Percentiles rank a stretch among this genome's conserved stretches.
Evolutionary conservation across 2,113 vertebrate species (phyloP).

Genomic region (Rostratula benghalensis): DNA sequence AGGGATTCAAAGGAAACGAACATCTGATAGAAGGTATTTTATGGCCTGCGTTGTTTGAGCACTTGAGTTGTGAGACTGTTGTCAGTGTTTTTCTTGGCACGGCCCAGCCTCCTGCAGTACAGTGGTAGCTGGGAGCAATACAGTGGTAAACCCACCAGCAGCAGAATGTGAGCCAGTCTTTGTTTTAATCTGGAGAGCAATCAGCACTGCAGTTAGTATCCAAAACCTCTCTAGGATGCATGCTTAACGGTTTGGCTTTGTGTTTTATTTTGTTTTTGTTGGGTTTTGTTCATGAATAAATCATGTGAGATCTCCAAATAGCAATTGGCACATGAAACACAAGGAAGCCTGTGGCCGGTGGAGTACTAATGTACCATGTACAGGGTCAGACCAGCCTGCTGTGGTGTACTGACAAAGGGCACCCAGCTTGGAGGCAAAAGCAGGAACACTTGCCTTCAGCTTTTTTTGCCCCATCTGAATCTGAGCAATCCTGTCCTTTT

Average conservation of each 20-base stretch:
- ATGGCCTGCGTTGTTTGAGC: neutral
- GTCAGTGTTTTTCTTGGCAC: slow-evolving; percentile 55
- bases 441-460: neutral
- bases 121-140: slow-evolving; percentile 26
- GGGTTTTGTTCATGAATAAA: slow-evolving; percentile 35
- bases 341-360: neutral
- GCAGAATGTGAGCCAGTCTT: slow-evolving; percentile 13
- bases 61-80: slow-evolving; percentile 28
- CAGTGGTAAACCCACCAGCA: slow-evolving; percentile 31
- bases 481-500: neutral
- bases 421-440: neutral
- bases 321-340: neutral
- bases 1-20: neutral
- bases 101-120: neutral
- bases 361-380: neutral
- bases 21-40: slow-evolving; percentile 50
- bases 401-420: neutral
- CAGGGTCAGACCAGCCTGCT: neutral
- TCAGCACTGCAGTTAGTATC: slow-evolving; percentile 10
- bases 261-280: slow-evolving; percentile 24
- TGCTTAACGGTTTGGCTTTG: slow-evolving; percentile 6
- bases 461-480: neutral
- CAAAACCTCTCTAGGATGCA: neutral
- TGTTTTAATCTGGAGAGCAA: slow-evolving; percentile 51
- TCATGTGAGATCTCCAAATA: slow-evolving; percentile 5